Base-by-base conservation (phyloP, 2,113 vertebrate genomes). In the Cairina moschata region DNA sequence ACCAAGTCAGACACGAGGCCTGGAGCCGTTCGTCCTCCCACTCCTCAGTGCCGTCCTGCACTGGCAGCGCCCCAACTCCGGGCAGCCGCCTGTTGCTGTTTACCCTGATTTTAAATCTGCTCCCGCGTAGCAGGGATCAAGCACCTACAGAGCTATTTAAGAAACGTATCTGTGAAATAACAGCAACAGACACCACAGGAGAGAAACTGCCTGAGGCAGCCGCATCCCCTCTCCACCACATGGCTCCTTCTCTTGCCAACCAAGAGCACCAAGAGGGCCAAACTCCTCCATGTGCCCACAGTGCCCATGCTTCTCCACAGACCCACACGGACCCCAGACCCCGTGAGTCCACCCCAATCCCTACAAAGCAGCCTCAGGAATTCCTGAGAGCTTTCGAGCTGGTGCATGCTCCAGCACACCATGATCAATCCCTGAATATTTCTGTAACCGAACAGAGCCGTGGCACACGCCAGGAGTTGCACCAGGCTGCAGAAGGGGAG, bases 231-330 rank as follows among this genome's bases (percentile, higher is more conserved):
- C 44, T 48, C 28, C 32, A 38, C 28, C 26, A 54, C 52, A 11
- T 4, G 9, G 8, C 38, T 26, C 8, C 44, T 60, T 34, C 63
- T 31, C 32, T 28, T 7, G 5, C 18, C 65, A 78, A 10, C 13
- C 2, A 28, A 48, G 50, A 86, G n/a, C 1, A 0, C 13, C 1
- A 48, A 48, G 20, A 48, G 0, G 9, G 15, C 1, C 1, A 48
- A 50, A 14, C 23, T 76, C 63, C 48, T 54, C 58, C 34, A 1
- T 0, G 7, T 11, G 36, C 65, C 54, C 6, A 1, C 18, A 20
- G 13, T 0, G 0, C 2, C 62, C 1, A 0, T 6, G 15, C 29
- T 23, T 25, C 46, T 7, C 59, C 65, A 38, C 0, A 0, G 48
- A n/a, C 15, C 52, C 38, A 0, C 1, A 40, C 13, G 17, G 6